phyloP scores from a whole-genome alignment of 2,888 invertebrate genomes.

The Gymnocheta viridis region DNA sequence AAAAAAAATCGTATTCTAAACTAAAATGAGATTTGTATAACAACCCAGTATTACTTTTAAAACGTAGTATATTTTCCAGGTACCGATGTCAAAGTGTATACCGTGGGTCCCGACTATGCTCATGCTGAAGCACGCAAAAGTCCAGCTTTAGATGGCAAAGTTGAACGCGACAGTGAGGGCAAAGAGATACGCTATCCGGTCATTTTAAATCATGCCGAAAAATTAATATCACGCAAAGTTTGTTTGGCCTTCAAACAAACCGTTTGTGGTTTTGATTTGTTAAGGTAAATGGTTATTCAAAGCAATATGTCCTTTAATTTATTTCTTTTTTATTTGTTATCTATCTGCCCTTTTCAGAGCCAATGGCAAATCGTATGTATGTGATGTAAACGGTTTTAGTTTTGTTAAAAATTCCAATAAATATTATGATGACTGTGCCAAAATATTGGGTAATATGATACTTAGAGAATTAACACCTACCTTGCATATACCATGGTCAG shows the following conservation, averaged over 20 bases:
- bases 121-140: conserved; percentile 99
- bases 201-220: conserved; percentile 97
- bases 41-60: conserved; percentile 82
- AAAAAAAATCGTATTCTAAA: conserved; percentile 72
- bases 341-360: conserved; percentile 87
- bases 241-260: conserved; percentile 98
- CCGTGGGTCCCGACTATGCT: conserved; percentile 99
- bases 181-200: conserved; percentile 99
- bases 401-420: conserved; percentile 99
- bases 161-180: conserved; percentile 98
- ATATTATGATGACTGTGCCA: conserved; percentile 99
- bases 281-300: conserved; percentile 84
- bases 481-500: conserved; percentile 98
- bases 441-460: conserved; percentile 99
- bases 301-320: not conserved
- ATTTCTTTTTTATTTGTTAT: not conserved
- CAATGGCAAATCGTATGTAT: conserved; percentile 99
- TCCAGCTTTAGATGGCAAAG: conserved; percentile 98
- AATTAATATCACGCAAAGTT: conserved; percentile 98
- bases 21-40: conserved; percentile 72
- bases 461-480: conserved; percentile 96
- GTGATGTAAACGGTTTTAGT: conserved; percentile 99
- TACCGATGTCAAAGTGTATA: conserved; percentile 93
- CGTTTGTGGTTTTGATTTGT: conserved; percentile 98
- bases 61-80: conserved; percentile 84